A percentile compares a stretch with the other conserved stretches of the same genome.
Conservation (phyloP, 2,888 invertebrate species). For the Saturnia japonica region DNA sequence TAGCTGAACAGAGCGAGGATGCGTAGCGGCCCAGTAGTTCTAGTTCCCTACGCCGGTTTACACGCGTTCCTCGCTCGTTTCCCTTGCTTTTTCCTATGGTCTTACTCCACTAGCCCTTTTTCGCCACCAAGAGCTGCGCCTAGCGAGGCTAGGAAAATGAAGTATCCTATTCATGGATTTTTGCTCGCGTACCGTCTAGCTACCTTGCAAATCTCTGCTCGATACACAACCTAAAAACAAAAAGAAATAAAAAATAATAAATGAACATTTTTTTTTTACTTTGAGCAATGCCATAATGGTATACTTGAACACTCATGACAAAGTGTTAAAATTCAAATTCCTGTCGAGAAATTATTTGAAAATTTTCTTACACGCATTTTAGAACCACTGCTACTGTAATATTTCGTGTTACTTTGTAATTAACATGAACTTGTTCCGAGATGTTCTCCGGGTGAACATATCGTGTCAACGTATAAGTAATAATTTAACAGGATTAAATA, state of each 20-base stretch:
- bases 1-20: no score
- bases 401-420: neutral
- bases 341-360: neutral
- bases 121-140: no score
- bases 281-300: neutral
- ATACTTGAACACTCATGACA: neutral
- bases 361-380: neutral
- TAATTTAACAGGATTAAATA: neutral
- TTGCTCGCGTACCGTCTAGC: no score
- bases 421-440: neutral
- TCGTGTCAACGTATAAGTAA: neutral
- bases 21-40: no score
- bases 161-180: no score
- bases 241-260: neutral
- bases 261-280: neutral
- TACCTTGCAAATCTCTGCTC: no score
- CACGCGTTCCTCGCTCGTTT: no score
- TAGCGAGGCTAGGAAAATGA: no score
- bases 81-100: no score
- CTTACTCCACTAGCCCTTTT: no score
- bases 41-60: no score
- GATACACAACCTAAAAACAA: neutral
- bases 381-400: neutral
- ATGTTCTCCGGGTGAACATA: neutral
- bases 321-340: neutral